Conservation (phyloP, 2,113 vertebrate species). For the Spermophilus dauricus region DNA sequence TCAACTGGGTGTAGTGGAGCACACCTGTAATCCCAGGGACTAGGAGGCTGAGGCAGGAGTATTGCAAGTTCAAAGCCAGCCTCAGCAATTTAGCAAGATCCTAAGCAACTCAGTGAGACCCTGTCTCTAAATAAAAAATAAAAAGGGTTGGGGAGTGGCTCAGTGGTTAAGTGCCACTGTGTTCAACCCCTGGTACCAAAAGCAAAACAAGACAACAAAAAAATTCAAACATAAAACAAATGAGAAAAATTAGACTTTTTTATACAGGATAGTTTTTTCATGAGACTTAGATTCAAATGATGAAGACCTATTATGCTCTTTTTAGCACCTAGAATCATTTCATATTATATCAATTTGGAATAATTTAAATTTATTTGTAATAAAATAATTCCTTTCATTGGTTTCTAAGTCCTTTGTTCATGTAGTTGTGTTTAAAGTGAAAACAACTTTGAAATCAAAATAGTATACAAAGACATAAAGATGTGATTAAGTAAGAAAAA, state of each 20-base stretch:
- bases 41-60: too few species aligned
- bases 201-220: too few species aligned
- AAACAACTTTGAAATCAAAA: constrained; percentile 14
- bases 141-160: too few species aligned
- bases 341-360: not conserved
- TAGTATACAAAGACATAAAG: constrained; percentile 19
- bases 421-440: not conserved
- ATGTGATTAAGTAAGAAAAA: not conserved
- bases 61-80: too few species aligned
- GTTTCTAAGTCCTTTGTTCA: not conserved
- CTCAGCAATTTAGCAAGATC: too few species aligned
- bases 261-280: not conserved
- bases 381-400: constrained; percentile 26
- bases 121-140: too few species aligned
- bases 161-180: too few species aligned
- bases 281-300: not conserved
- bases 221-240: not conserved
- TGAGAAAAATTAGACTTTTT: constrained; percentile 28
- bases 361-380: not conserved
- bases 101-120: too few species aligned
- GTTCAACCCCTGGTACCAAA: too few species aligned
- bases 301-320: not conserved
- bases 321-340: not conserved
- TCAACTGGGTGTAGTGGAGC: not conserved
- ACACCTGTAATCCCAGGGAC: too few species aligned